Percentiles rank a stretch among this genome's conserved stretches.
Evolutionary conservation across 2,888 invertebrate species (phyloP).

Genomic region (Eristalis tenax): DNA sequence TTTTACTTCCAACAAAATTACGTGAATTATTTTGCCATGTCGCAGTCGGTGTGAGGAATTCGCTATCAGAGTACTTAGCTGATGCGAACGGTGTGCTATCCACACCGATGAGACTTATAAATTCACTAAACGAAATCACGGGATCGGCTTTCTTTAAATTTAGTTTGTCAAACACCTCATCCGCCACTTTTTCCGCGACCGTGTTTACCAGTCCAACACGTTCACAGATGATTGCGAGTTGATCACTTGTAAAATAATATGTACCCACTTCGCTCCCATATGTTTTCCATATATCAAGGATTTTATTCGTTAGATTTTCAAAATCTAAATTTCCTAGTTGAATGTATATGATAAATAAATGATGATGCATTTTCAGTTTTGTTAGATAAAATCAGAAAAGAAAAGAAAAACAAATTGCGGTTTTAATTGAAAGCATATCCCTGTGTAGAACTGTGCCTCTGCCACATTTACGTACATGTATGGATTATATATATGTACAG

Average conservation of each 20-base stretch:
- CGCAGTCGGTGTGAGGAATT: constrained; percentile 33
- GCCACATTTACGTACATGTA: constrained; percentile 13
- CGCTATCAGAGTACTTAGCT: constrained; percentile 38
- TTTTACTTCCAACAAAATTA: constrained; percentile 29
- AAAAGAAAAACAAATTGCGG: constrained; percentile 4
- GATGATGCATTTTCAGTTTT: constrained; percentile 57
- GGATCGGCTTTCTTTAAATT: constrained; percentile 84
- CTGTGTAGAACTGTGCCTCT: constrained; percentile 43
- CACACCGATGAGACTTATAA: constrained; percentile 84
- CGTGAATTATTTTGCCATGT: constrained; percentile 46
- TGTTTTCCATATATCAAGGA: constrained; percentile 85
- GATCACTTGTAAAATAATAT: constrained; percentile 83
- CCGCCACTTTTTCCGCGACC: constrained; percentile 85
- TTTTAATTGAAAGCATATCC: constrained; percentile 28
- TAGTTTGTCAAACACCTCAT: constrained; percentile 86
- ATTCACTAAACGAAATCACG: constrained; percentile 85
- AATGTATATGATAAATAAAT: constrained; percentile 50
- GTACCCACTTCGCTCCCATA: constrained; percentile 75
- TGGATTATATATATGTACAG: not conserved
- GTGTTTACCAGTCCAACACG: constrained; percentile 85
- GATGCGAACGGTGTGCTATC: constrained; percentile 75
- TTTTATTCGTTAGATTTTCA: constrained; percentile 82
- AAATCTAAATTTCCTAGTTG: constrained; percentile 79
- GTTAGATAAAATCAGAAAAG: constrained; percentile 36
- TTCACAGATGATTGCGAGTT: constrained; percentile 85